These are phyloP conservation scores for Odocoileus virginianus DNA, from an alignment of 2,113 vertebrate species.

Conservation along the genomic window DNA sequence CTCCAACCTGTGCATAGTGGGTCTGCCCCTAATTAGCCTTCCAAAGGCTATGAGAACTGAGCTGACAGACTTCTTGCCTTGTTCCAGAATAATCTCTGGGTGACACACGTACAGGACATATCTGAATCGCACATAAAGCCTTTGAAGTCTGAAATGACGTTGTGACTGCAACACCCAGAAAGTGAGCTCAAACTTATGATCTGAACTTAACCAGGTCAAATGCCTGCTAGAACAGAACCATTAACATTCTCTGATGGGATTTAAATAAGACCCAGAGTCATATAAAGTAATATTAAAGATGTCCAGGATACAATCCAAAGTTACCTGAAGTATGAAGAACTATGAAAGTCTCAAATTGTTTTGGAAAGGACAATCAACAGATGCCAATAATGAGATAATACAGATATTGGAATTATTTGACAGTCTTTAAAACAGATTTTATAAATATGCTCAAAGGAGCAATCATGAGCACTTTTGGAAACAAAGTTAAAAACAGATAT, in stretches of 20 bases:
- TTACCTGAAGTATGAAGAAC: not conserved
- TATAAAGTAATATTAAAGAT: not conserved
- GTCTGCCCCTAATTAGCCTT: not conserved
- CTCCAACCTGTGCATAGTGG: not conserved
- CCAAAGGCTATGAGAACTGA: not conserved
- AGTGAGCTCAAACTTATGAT: not conserved
- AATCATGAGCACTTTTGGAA: not conserved
- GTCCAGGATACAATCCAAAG: not conserved
- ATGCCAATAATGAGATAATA: not conserved
- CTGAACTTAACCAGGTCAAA: not conserved
- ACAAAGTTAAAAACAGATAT: not conserved
- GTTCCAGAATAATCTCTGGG: not conserved
- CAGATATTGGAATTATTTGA: not conserved
- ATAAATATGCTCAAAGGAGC: conserved; percentile 10
- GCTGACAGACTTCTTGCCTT: not conserved
- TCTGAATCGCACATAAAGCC: not conserved
- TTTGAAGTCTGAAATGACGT: not conserved
- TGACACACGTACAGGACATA: not conserved
- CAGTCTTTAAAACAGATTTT: not conserved
- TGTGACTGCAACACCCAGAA: not conserved
- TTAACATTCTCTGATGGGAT: not conserved
- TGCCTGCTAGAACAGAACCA: not conserved
- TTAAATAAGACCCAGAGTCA: not conserved
- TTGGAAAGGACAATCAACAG: not conserved
- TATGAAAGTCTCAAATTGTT: not conserved